A percentile compares a stretch with the other conserved stretches of the same genome.
Evolutionary conservation across 2,797 vertebrate genomes (phyloP).

Genomic region (Nothura maculosa): DNA sequence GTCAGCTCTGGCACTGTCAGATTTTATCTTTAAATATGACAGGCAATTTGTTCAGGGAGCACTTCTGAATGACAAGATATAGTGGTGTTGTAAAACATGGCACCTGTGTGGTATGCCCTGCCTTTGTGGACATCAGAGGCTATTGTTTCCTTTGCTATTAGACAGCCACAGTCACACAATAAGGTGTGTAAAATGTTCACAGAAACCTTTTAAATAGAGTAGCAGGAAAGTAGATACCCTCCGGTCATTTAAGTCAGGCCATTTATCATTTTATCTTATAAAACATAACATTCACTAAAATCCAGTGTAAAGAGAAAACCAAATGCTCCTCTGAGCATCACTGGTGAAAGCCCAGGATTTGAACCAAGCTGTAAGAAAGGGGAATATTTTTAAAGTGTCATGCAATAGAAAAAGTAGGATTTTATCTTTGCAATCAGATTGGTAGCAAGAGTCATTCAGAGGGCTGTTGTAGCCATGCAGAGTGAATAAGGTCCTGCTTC

Average conservation of each 20-base stretch:
- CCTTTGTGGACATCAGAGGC: slow-evolving; percentile 63
- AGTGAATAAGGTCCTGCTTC: background rate
- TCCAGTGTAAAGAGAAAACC: slow-evolving; percentile 26
- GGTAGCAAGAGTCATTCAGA: background rate
- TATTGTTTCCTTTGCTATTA: slow-evolving; percentile 66
- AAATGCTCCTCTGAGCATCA: slow-evolving; percentile 42
- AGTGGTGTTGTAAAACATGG: slow-evolving; percentile 80
- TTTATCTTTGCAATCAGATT: slow-evolving; percentile 4
- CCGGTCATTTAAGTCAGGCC: slow-evolving; percentile 53
- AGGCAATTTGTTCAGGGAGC: slow-evolving; percentile 73
- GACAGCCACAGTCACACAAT: slow-evolving; percentile 55
- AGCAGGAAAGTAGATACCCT: slow-evolving; percentile 57
- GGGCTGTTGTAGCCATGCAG: background rate
- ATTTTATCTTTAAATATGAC: slow-evolving; percentile 76
- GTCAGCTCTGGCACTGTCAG: slow-evolving; percentile 68
- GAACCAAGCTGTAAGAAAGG: background rate
- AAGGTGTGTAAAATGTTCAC: slow-evolving; percentile 62
- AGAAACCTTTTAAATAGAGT: slow-evolving; percentile 56
- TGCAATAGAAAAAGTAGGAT: background rate
- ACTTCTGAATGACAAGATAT: slow-evolving; percentile 75
- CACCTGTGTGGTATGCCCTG: slow-evolving; percentile 71
- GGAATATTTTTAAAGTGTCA: slow-evolving; percentile 15
- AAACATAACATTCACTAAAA: slow-evolving; percentile 48
- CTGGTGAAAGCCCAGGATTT: background rate
- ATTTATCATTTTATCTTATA: slow-evolving; percentile 74